phyloP scores from a whole-genome alignment of 2,797 vertebrate species.

The Melanotaenia pygmaea region DNA sequence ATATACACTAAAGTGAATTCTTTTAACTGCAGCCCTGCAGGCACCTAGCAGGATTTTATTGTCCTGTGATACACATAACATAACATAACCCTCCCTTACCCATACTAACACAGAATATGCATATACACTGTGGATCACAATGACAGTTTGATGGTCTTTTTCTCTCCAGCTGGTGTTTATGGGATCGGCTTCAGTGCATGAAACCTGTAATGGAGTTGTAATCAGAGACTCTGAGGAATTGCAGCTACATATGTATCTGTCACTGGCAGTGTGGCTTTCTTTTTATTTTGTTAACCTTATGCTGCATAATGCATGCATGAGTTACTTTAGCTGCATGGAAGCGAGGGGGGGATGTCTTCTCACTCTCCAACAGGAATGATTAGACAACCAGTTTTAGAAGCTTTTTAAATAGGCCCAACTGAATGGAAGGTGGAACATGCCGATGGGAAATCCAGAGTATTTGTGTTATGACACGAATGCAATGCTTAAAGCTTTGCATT shows the following conservation, averaged over 20 bases:
- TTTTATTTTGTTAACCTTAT: not conserved
- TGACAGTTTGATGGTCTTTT: slow-evolving; percentile 52
- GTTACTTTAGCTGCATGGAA: not conserved
- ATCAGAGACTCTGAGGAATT: slow-evolving; percentile 42
- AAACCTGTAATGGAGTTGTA: slow-evolving; percentile 39
- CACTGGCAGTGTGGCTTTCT: slow-evolving; percentile 6
- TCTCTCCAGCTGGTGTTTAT: slow-evolving; percentile 33
- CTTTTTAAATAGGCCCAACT: not conserved
- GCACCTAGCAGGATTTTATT: slow-evolving; percentile 11
- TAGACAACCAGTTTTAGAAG: not conserved
- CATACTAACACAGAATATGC: slow-evolving; percentile 32
- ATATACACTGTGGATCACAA: slow-evolving; percentile 43
- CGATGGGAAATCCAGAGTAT: not conserved
- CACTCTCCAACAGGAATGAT: not conserved
- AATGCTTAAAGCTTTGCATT: not conserved
- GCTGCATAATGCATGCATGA: slow-evolving; percentile 12
- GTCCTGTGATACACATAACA: slow-evolving; percentile 38
- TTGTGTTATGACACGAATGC: not conserved
- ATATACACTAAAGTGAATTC: slow-evolving; percentile 25
- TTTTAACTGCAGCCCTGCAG: not conserved
- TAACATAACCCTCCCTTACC: not conserved
- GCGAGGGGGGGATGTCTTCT: slow-evolving; percentile 10
- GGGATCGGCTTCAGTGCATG: slow-evolving; percentile 36
- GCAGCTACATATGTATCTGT: slow-evolving; percentile 49
- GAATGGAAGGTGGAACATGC: not conserved